Percentiles rank a stretch among this genome's conserved stretches.
Conservation (phyloP, 2,888 invertebrate genomes). For the Andrena minutula region DNA sequence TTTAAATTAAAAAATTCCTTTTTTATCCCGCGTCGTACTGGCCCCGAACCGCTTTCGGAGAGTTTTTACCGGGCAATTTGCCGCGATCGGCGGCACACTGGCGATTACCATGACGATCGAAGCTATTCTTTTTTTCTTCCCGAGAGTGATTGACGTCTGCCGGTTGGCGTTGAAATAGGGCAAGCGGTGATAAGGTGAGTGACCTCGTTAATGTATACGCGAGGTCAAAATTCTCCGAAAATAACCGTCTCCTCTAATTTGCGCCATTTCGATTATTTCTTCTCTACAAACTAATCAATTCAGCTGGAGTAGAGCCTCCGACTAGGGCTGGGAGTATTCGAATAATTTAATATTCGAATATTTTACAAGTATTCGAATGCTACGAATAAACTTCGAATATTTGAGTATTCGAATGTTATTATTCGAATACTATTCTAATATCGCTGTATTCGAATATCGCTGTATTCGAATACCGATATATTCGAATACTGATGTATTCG, state of each 20-base stretch:
- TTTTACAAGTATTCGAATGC: too few relatives aligned
- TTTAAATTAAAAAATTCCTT: conserved; percentile 43
- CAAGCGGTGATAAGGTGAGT: background rate
- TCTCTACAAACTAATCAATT: too few relatives aligned
- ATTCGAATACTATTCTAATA: too few relatives aligned
- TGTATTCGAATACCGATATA: too few relatives aligned
- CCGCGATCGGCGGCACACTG: conserved; percentile 19
- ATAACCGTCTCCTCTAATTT: background rate
- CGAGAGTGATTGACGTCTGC: background rate
- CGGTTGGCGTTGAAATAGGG: background rate
- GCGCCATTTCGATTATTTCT: background rate
- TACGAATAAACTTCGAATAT: too few relatives aligned
- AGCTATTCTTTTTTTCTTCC: background rate
- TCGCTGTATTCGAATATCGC: too few relatives aligned
- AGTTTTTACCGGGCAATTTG: conserved; percentile 17
- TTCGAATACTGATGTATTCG: too few relatives aligned
- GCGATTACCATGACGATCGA: conserved; percentile 16
- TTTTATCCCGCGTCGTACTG: background rate
- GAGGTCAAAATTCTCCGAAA: background rate
- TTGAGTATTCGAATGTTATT: too few relatives aligned
- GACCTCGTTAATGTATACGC: background rate
- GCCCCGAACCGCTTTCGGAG: background rate
- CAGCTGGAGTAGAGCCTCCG: too few relatives aligned
- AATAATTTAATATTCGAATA: too few relatives aligned
- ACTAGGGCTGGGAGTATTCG: too few relatives aligned